A percentile compares a stretch with the other conserved stretches of the same genome.
phyloP scores from a whole-genome alignment of 2,797 vertebrate genomes.

The Diplodus sargus region DNA sequence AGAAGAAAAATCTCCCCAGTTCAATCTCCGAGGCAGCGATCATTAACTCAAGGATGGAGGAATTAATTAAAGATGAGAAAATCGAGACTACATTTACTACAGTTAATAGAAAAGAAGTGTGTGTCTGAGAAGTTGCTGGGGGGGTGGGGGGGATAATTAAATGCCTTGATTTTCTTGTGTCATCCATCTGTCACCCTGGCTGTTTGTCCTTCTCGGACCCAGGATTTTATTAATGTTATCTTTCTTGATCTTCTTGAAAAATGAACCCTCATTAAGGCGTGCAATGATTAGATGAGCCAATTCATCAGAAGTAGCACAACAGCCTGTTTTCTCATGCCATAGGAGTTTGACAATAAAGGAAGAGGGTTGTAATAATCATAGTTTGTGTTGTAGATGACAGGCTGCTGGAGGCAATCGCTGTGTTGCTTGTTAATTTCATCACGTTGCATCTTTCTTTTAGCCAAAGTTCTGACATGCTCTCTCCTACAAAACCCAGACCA shows the following conservation, averaged over 20 bases:
- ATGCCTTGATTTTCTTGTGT: neutral
- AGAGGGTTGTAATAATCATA: conserved; percentile 55
- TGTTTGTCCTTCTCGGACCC: neutral
- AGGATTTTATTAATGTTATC: neutral
- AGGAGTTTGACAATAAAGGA: conserved; percentile 43
- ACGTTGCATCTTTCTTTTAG: conserved; percentile 6
- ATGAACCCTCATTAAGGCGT: neutral
- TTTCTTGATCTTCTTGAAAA: conserved; percentile 14
- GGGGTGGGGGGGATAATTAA: neutral
- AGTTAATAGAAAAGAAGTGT: conserved; percentile 12
- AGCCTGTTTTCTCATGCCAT: conserved; percentile 35
- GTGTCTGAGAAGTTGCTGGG: conserved; percentile 34
- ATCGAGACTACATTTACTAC: conserved; percentile 42
- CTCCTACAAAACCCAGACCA: neutral
- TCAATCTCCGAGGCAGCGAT: conserved; percentile 23
- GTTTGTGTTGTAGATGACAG: conserved; percentile 48
- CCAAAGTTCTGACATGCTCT: conserved; percentile 3
- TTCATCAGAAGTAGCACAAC: conserved; percentile 5
- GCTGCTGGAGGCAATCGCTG: conserved; percentile 34
- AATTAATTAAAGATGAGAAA: conserved; percentile 60
- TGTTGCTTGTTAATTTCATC: conserved; percentile 27
- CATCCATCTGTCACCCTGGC: neutral
- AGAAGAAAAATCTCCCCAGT: conserved; percentile 40
- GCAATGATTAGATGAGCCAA: conserved; percentile 12
- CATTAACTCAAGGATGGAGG: conserved; percentile 33